These are phyloP conservation scores for Cataglyphis cursor DNA, from an alignment of 2,888 invertebrate genomes.

Conservation along the genomic window DNA sequence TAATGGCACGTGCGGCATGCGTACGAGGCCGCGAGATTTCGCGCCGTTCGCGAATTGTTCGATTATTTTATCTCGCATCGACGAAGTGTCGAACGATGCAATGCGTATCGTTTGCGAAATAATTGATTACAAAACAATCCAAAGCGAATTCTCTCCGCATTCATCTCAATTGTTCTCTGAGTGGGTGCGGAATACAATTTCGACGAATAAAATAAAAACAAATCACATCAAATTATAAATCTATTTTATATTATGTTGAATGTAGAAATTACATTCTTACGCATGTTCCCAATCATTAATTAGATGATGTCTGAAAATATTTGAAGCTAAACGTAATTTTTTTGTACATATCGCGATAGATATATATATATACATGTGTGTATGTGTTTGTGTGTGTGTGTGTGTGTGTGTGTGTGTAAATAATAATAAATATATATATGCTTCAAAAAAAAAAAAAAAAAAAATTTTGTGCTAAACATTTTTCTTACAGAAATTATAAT, in stretches of 20 bases:
- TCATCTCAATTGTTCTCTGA: not conserved
- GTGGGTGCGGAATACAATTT: not conserved
- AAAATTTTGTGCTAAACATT: not conserved
- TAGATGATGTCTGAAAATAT: not conserved
- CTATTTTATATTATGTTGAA: not conserved
- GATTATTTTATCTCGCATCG: constrained; percentile 4
- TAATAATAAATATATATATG: not conserved
- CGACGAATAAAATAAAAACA: not conserved
- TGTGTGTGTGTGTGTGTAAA: too few species aligned
- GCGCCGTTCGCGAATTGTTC: not conserved
- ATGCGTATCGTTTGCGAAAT: not conserved
- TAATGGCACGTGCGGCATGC: constrained; percentile 2
- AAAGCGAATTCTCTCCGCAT: not conserved
- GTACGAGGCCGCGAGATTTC: not conserved
- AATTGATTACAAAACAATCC: constrained; percentile 9
- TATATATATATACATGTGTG: not conserved
- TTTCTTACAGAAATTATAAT: not conserved
- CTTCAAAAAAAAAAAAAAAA: not conserved
- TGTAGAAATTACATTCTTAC: not conserved
- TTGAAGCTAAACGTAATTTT: not conserved
- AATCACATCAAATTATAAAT: not conserved
- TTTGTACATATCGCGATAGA: not conserved
- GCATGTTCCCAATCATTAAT: not conserved
- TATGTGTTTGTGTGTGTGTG: not conserved
- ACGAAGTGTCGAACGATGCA: not conserved